Base-by-base conservation (phyloP, 2,797 vertebrate species). In the Avahi laniger region DNA sequence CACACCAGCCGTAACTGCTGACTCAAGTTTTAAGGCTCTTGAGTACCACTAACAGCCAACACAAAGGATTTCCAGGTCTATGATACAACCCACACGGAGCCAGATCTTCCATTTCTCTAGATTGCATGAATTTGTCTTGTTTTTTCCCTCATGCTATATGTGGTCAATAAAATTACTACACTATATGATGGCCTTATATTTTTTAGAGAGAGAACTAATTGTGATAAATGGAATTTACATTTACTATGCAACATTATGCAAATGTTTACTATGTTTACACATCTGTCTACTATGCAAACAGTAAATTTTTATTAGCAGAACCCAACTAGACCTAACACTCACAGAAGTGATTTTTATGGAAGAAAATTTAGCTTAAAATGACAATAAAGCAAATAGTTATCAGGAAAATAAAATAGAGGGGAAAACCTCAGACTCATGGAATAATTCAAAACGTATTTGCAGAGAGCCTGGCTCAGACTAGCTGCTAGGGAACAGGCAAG, bases 281-380 rank as follows among this genome's bases (percentile, higher is more conserved):
- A 48, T 48, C 10, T 48, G 46, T 48, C 13, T 48, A 48, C 46
- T 52, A 43, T 52, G 12, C 15, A 91, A 91, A 80, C 15, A 30
- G 17, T 48, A 59, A 90, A 80, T 1, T 54, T 82, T 38, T 5
- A 41, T 76, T 83, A 76, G 65, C 7, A 70, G 38, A 85, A 84
- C 9, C n/a, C 30, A 69, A 65, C 20, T 24, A 86, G 4, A 92
- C 4, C 12, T 22, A 48, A 57, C 15, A 46, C 20, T 75, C 83
- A 94, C 5, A 81, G 65, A 90, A 79, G 22, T 52, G 4, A 46
- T 63, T 90, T 94, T 67, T 46, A 84, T 35, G 50, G 33, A 48
- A 87, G 65, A 95, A 22, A 89, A 88, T 33, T 52, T 73, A 72
- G 18, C 93, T 79, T 67, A 54, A 88, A 88, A 73, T 76, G 20